Evolutionary conservation across 2,888 invertebrate species (phyloP).

Genomic region (Drosophila barbarae): DNA sequence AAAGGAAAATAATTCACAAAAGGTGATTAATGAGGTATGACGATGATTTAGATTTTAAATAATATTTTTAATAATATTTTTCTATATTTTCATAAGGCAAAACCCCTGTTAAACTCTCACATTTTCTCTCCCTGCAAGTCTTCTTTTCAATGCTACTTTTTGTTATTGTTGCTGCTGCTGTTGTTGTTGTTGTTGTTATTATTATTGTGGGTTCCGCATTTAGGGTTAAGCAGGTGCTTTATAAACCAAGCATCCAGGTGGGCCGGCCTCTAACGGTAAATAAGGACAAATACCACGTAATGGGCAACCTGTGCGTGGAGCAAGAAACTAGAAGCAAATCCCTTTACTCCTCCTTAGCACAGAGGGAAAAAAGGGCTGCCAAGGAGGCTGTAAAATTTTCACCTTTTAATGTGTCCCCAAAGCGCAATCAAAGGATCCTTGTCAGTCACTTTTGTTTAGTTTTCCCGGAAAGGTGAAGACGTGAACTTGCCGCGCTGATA

Average conservation of each 20-base stretch:
- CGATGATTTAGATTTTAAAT: no score
- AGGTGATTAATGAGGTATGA: no score
- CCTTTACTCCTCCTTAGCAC: conserved; percentile 4
- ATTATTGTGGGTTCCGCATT: conserved; percentile 45
- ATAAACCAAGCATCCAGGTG: conserved; percentile 57
- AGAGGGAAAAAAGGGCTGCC: conserved; percentile 4
- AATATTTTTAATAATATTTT: background rate
- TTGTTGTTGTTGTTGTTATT: background rate
- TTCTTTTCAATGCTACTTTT: conserved; percentile 11
- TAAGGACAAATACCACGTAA: conserved; percentile 54
- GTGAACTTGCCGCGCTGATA: conserved; percentile 20
- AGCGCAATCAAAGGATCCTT: conserved; percentile 66
- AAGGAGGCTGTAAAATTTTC: conserved; percentile 59
- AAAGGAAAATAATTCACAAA: no score
- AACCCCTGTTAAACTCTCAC: accelerated
- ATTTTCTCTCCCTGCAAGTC: background rate
- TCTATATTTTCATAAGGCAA: accelerated
- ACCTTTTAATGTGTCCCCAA: conserved; percentile 71
- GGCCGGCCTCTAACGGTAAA: conserved; percentile 54
- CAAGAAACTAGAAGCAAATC: conserved; percentile 24
- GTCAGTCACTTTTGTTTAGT: conserved; percentile 45
- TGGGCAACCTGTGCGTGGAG: conserved; percentile 44
- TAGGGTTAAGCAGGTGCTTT: conserved; percentile 74
- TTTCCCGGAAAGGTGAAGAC: conserved; percentile 3
- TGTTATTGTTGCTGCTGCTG: background rate